Percentiles rank a stretch among this genome's conserved stretches.
These are phyloP conservation scores for Ursus arctos DNA, from an alignment of 2,113 vertebrate genomes.

Conservation along the genomic window DNA sequence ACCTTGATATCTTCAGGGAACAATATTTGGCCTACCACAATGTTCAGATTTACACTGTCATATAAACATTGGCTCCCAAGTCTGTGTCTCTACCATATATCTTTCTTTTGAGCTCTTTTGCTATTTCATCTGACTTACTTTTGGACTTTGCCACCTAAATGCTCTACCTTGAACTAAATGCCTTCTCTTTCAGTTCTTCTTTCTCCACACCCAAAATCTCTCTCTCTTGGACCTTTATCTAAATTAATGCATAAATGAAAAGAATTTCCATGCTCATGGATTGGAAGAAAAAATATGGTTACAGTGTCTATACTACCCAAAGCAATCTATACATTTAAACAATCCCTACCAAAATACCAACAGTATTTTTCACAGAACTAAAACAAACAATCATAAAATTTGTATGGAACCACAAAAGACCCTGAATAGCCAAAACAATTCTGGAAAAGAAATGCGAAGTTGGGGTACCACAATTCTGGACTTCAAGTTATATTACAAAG, in stretches of 20 bases:
- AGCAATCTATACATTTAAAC: too few species aligned
- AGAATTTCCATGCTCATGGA: not conserved
- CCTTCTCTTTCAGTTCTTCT: not conserved
- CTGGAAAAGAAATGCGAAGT: not conserved
- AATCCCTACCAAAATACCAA: too few species aligned
- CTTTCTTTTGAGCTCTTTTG: not conserved
- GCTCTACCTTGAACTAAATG: not conserved
- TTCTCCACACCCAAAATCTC: not conserved
- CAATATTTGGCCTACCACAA: not conserved
- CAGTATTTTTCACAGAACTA: too few species aligned
- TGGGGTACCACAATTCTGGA: not conserved
- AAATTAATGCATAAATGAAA: not conserved
- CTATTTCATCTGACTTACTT: constrained; percentile 7
- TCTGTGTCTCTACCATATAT: not conserved
- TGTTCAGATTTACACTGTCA: not conserved
- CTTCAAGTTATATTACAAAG: not conserved
- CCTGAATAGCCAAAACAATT: not conserved
- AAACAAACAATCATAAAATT: too few species aligned
- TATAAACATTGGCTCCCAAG: not conserved
- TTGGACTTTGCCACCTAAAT: not conserved
- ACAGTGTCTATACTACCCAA: too few species aligned
- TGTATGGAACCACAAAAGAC: too few species aligned
- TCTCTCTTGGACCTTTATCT: not conserved
- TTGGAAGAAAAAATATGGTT: not conserved
- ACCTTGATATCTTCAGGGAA: not conserved